Percentiles rank a stretch among this genome's conserved stretches.
phyloP scores from a whole-genome alignment of 92 coral and sea anemone genomes.

The Parazoanthus darwini region DNA sequence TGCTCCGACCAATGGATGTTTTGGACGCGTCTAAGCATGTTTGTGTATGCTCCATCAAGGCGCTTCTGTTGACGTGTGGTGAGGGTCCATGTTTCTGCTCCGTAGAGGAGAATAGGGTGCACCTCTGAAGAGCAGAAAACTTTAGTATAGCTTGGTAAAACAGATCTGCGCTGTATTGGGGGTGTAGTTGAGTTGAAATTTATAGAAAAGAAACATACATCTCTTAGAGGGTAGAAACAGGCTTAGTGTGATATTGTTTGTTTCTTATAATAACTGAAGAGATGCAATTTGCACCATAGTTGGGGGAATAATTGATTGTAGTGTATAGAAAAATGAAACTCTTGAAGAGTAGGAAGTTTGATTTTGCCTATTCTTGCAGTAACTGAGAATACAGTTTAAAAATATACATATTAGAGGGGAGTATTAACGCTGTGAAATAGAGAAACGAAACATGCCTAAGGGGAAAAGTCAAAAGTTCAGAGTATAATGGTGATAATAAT shows the following conservation, averaged over 20 bases:
- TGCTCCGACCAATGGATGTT: too few relatives aligned
- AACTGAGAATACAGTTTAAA: not conserved
- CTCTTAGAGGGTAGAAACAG: not conserved
- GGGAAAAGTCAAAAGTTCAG: conserved; percentile 7
- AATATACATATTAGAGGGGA: not conserved
- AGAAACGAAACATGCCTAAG: conserved; percentile 15
- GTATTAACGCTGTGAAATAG: not conserved
- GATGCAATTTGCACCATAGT: too few relatives aligned
- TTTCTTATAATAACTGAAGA: not conserved
- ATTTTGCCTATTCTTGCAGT: not conserved
- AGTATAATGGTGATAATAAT: conserved; percentile 14
- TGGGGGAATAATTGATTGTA: not conserved
- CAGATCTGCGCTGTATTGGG: too few relatives aligned
- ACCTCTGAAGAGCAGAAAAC: too few relatives aligned
- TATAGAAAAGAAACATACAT: not conserved
- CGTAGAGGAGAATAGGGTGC: too few relatives aligned
- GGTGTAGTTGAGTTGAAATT: too few relatives aligned
- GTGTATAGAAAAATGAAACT: not conserved
- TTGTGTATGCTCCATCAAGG: too few relatives aligned
- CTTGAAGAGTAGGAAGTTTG: not conserved
- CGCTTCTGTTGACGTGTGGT: too few relatives aligned
- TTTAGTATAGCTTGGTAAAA: too few relatives aligned
- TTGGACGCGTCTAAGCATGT: too few relatives aligned
- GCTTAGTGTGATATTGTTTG: too few relatives aligned
- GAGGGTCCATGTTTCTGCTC: too few relatives aligned